These are phyloP conservation scores for Aptenodytes forsteri DNA, from an alignment of 2,113 vertebrate genomes.

Conservation along the genomic window DNA sequence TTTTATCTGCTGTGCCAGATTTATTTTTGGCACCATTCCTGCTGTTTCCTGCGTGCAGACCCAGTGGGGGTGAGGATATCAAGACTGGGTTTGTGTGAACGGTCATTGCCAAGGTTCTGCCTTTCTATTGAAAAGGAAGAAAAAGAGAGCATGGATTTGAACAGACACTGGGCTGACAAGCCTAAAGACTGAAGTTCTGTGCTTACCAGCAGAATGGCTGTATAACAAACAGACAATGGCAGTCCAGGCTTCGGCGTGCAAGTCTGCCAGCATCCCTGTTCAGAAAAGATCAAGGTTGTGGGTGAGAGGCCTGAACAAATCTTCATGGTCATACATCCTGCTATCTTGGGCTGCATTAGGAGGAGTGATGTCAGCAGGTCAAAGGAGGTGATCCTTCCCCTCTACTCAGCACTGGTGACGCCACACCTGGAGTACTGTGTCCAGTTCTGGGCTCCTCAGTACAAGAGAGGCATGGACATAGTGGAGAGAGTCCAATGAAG, in stretches of 20 bases:
- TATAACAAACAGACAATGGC: not conserved
- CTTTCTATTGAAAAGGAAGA: not conserved
- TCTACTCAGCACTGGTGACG: not conserved
- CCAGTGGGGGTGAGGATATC: not conserved
- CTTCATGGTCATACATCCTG: not conserved
- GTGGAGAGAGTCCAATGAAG: not conserved
- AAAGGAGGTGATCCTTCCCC: not conserved
- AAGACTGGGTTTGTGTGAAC: not conserved
- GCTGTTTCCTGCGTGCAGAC: not conserved
- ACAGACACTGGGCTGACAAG: not conserved
- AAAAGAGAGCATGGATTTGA: not conserved
- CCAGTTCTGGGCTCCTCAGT: not conserved
- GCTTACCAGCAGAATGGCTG: not conserved
- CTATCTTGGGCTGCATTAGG: not conserved
- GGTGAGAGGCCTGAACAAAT: not conserved
- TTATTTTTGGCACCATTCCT: constrained; percentile 4
- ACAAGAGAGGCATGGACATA: not conserved
- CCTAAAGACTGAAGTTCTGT: not conserved
- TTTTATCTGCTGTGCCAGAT: constrained; percentile 12
- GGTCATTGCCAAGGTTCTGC: not conserved
- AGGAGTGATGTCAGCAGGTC: not conserved
- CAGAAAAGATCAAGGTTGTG: not conserved
- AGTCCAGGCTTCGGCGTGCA: not conserved
- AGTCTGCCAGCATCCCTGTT: not conserved
- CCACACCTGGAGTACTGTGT: not conserved